Conservation (phyloP, 2,113 vertebrate genomes). For the Cheirogaleus medius region DNA sequence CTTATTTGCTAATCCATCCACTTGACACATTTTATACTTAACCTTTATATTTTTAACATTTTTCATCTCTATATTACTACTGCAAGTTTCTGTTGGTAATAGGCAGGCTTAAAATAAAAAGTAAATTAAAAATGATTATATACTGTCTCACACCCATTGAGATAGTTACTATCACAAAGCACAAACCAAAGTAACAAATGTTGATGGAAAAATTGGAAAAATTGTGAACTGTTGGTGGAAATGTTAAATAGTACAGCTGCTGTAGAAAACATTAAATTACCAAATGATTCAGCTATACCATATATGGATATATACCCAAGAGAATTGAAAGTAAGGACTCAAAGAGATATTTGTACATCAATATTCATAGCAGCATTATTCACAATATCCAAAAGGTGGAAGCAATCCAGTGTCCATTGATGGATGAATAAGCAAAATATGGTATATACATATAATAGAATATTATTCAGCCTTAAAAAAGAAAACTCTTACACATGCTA, state of each 20-base stretch:
- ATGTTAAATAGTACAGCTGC: background rate
- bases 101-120: background rate
- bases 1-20: background rate
- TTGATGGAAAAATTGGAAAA: background rate
- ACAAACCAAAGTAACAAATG: background rate
- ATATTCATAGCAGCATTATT: background rate
- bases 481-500: background rate
- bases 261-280: background rate
- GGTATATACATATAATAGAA: background rate
- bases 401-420: background rate
- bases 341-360: background rate
- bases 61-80: background rate
- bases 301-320: background rate
- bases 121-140: background rate
- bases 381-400: background rate
- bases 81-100: background rate
- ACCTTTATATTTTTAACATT: background rate
- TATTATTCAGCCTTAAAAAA: background rate
- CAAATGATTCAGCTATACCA: background rate
- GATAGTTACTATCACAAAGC: background rate
- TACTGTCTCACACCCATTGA: background rate
- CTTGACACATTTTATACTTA: background rate
- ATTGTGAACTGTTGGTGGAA: background rate
- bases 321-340: background rate
- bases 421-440: background rate